phyloP scores from a whole-genome alignment of 2,797 vertebrate genomes.

The Micromesistius poutassou region DNA sequence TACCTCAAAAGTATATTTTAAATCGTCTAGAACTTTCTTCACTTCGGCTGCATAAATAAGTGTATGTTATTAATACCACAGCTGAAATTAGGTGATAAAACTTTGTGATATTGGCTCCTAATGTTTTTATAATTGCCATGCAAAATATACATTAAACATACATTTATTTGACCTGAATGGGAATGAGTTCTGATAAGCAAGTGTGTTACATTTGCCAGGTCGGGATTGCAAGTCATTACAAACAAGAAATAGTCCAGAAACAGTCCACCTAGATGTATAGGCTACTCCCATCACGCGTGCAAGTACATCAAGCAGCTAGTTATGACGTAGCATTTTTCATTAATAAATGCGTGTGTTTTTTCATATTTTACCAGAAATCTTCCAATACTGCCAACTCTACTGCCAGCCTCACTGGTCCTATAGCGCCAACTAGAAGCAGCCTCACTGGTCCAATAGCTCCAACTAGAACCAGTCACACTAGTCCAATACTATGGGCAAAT shows the following conservation, averaged over 20 bases:
- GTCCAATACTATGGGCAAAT: neutral
- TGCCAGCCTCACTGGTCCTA: too few species aligned
- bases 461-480: neutral
- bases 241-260: neutral
- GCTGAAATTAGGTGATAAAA: neutral
- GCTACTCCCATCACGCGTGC: neutral
- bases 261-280: too few species aligned
- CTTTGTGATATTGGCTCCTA: neutral
- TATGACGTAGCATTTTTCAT: neutral
- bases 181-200: neutral
- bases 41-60: neutral
- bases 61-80: too few species aligned
- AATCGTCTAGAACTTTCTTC: neutral
- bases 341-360: too few species aligned
- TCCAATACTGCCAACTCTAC: too few species aligned
- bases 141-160: neutral
- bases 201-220: neutral
- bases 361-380: too few species aligned
- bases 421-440: neutral
- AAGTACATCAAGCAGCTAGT: neutral
- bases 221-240: neutral
- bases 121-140: neutral
- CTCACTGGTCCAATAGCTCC: neutral
- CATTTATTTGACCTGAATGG: neutral
- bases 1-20: neutral